phyloP scores from a whole-genome alignment of 92 coral and sea anemone species.

The Scolanthus callimorphus region DNA sequence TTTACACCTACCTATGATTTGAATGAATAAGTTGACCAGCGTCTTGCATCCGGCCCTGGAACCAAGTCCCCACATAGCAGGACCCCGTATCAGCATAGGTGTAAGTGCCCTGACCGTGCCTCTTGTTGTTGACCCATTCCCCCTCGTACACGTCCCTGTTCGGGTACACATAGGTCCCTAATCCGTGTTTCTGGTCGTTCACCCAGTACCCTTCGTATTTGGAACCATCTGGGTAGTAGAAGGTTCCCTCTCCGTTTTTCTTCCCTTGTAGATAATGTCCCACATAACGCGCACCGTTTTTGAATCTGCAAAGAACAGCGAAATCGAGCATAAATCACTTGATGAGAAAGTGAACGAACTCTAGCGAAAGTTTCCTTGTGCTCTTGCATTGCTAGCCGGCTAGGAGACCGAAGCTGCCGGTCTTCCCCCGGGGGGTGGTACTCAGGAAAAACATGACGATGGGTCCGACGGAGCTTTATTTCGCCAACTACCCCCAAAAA shows the following conservation, averaged over 20 bases:
- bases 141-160: slow-evolving; percentile 80
- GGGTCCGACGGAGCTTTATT: no score
- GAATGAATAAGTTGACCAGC: slow-evolving; percentile 64
- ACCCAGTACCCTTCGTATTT: slow-evolving; percentile 82
- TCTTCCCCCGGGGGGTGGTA: no score
- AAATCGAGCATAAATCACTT: no score
- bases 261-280: slow-evolving; percentile 67
- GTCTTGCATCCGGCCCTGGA: slow-evolving; percentile 75
- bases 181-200: slow-evolving; percentile 72
- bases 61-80: slow-evolving; percentile 74
- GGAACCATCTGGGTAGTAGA: slow-evolving; percentile 83
- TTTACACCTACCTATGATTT: slow-evolving; percentile 46
- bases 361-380: no score
- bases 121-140: slow-evolving; percentile 64
- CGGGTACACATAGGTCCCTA: slow-evolving; percentile 71
- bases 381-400: no score
- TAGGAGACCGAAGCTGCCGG: no score
- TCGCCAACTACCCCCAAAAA: no score
- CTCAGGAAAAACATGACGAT: no score
- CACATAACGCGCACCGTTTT: slow-evolving; percentile 73
- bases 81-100: slow-evolving; percentile 79
- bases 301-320: no score
- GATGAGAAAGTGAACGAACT: no score
- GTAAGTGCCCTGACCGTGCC: slow-evolving; percentile 85
- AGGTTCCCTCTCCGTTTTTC: slow-evolving; percentile 75